Evolutionary conservation across 2,797 vertebrate genomes (phyloP).

Genomic region (Gadopsis bispinosus): DNA sequence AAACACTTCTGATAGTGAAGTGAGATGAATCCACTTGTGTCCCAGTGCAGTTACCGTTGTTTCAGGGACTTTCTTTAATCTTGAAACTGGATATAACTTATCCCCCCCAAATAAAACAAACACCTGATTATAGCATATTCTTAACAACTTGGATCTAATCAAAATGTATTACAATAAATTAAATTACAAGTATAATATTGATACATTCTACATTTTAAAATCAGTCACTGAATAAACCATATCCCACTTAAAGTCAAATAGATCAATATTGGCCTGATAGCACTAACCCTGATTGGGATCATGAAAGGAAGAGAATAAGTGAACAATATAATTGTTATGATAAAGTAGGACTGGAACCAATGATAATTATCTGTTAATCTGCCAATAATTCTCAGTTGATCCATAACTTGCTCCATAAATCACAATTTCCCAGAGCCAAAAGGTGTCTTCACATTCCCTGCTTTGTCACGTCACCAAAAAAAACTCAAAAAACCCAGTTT

Average conservation of each 20-base stretch:
- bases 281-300: neutral
- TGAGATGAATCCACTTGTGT: constrained; percentile 2
- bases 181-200: neutral
- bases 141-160: neutral
- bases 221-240: neutral
- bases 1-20: neutral
- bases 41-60: neutral
- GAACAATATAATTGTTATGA: neutral
- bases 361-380: neutral
- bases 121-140: neutral
- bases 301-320: neutral
- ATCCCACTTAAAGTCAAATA: neutral
- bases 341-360: neutral
- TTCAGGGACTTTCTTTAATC: neutral
- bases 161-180: neutral
- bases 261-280: neutral
- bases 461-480: neutral
- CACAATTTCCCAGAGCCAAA: neutral
- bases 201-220: neutral
- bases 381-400: neutral
- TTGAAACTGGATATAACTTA: neutral
- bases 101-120: no score
- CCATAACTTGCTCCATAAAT: no score
- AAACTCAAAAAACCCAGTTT: neutral
- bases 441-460: neutral